Conservation (phyloP, 2,113 vertebrate species). For the human region DNA sequence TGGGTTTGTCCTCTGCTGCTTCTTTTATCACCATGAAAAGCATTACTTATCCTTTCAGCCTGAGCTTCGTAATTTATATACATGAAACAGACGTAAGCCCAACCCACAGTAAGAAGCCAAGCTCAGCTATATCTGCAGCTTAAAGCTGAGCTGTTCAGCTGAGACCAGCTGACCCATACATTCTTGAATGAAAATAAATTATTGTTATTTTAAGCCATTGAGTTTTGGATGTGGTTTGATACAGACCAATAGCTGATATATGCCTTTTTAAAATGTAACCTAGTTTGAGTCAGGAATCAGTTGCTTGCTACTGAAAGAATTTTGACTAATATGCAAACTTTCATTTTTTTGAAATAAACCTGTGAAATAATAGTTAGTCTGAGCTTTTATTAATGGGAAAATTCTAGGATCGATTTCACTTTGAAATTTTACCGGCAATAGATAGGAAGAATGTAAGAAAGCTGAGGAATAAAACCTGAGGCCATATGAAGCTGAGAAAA, state of each 20-base stretch:
- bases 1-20: not conserved
- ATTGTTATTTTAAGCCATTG: not conserved
- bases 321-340: not conserved
- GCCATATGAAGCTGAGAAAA: not conserved
- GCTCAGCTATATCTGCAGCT: not conserved
- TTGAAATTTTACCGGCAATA: not conserved
- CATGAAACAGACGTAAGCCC: not conserved
- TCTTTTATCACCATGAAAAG: not conserved
- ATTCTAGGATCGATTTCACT: not conserved
- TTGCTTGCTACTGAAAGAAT: not conserved
- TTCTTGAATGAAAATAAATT: conserved; percentile 31
- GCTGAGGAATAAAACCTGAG: not conserved
- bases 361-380: not conserved
- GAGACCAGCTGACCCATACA: not conserved
- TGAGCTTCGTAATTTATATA: not conserved
- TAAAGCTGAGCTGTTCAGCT: not conserved
- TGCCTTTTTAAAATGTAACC: not conserved
- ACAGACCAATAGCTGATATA: not conserved
- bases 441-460: not conserved
- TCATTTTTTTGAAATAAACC: not conserved
- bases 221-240: not conserved
- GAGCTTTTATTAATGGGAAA: not conserved
- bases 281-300: not conserved
- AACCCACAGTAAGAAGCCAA: not conserved
- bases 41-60: not conserved